phyloP scores from a whole-genome alignment of 2,797 vertebrate genomes.

The Knipowitschia caucasica region DNA sequence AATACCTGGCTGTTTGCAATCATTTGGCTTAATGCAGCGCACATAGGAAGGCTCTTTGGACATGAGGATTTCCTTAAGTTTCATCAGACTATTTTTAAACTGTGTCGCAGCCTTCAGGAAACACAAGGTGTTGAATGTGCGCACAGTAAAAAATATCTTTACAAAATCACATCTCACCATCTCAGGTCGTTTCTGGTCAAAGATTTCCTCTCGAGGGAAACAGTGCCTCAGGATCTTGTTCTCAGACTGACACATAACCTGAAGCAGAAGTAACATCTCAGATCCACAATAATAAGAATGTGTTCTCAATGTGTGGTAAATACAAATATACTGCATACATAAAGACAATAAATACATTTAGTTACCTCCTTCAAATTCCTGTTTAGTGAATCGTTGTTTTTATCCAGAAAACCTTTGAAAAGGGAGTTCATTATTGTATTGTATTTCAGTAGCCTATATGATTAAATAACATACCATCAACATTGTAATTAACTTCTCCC shows the following conservation, averaged over 20 bases:
- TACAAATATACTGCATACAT: conserved; percentile 36
- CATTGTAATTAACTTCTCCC: conserved; percentile 95
- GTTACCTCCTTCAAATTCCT: conserved; percentile 95
- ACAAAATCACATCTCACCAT: conserved; percentile 75
- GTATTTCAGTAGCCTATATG: neutral
- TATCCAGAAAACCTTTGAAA: conserved; percentile 88
- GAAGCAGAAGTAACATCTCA: conserved; percentile 40
- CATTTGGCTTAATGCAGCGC: conserved; percentile 96
- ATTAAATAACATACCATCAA: conserved; percentile 76
- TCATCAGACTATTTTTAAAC: conserved; percentile 93
- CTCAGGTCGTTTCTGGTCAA: conserved; percentile 91
- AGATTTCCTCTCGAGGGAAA: conserved; percentile 88
- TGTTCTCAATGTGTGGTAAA: neutral
- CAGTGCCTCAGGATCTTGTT: conserved; percentile 88
- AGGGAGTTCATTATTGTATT: neutral
- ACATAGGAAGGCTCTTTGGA: conserved; percentile 96
- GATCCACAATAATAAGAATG: neutral
- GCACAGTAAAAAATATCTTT: neutral
- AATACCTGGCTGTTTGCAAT: conserved; percentile 90
- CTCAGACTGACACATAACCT: conserved; percentile 93
- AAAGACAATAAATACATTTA: neutral
- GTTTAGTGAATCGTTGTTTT: conserved; percentile 95
- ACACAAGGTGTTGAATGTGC: neutral
- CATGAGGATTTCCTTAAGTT: conserved; percentile 94
- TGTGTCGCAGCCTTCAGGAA: conserved; percentile 86